Base-by-base conservation (phyloP, 1,140 invertebrate species). In the Streblospio benedicti region DNA sequence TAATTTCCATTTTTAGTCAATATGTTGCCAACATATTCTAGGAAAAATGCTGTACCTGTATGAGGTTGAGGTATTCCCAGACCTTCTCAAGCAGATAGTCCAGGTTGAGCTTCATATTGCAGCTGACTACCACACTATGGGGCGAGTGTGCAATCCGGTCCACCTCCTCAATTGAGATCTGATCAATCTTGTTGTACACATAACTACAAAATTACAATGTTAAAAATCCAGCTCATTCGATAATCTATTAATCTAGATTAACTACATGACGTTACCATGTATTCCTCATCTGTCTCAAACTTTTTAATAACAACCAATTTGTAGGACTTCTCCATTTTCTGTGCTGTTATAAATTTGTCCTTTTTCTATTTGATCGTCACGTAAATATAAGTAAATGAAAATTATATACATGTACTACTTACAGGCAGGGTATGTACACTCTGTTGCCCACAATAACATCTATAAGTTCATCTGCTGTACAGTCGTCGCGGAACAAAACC, bases 101-200 rank as follows among this genome's bases (percentile, higher is more conserved):
- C 69, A 99, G 79, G 81, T 99, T 99, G 12, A 99, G 80, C 75
- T 96, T 96, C 93, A 99, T 95, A 80, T 99, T 97, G 81, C 97
- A 99, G 81, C 90, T 94, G 64, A 99, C 91, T 61, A 99, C 96
- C 60, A 98, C 86, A 67, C 89, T 91, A 76, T 96, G 84, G 0
- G 89, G 85, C 76, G 89, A 83, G 61, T 90, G 83, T 4, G 96
- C 96, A 73, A 99, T 86, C 70, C 91, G 82, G 79, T 99, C 91
- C 4, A 99, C 91, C 81, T 99, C 95, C 79, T 99, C 95, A 65
- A 99, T 93, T 27, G 93, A 97, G 69, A 99, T 93, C 80, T 98
- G 94, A 88, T 99, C 96, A 68, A 99, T 97, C 84, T 99, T 99
- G 79, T 99, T 99, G 80, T 98, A 99, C 49, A 97, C 80, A 74